These are phyloP conservation scores for Stegophylla sp. DNA, from an alignment of 2,888 invertebrate species.

Conservation along the genomic window DNA sequence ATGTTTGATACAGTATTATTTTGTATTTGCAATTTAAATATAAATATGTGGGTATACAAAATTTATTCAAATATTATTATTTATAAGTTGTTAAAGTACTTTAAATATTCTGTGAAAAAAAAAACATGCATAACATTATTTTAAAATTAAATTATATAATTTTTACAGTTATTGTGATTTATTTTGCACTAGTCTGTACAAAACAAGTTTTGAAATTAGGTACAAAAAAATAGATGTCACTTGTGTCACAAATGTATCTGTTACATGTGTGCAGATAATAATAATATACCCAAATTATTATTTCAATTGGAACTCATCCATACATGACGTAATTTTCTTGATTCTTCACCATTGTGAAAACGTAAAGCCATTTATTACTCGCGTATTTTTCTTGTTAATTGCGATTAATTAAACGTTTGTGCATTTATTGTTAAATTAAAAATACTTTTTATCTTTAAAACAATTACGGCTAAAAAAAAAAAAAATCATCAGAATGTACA, in stretches of 20 bases:
- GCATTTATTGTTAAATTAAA: background rate
- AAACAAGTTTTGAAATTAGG: background rate
- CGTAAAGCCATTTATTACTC: background rate
- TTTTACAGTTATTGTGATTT: background rate
- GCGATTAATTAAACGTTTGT: background rate
- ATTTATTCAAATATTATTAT: too few relatives aligned
- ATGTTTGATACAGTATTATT: too few relatives aligned
- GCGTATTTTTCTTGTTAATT: background rate
- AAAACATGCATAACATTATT: too few relatives aligned
- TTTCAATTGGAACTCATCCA: constrained; percentile 9
- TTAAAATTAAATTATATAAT: too few relatives aligned
- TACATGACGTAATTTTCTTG: constrained; percentile 1
- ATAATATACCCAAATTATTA: constrained; percentile 6
- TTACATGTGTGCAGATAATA: background rate
- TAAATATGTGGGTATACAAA: too few relatives aligned
- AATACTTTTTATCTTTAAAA: background rate
- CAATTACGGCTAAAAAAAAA: background rate
- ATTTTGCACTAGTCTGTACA: background rate
- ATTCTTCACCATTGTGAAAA: constrained; percentile 11
- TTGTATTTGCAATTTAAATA: too few relatives aligned
- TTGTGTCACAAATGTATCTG: background rate
- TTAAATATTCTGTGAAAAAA: too few relatives aligned
- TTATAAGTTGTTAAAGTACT: too few relatives aligned
- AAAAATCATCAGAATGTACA: background rate
- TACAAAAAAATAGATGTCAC: background rate